phyloP scores from a whole-genome alignment of 2,888 invertebrate genomes.

The Morinoia aosen region DNA sequence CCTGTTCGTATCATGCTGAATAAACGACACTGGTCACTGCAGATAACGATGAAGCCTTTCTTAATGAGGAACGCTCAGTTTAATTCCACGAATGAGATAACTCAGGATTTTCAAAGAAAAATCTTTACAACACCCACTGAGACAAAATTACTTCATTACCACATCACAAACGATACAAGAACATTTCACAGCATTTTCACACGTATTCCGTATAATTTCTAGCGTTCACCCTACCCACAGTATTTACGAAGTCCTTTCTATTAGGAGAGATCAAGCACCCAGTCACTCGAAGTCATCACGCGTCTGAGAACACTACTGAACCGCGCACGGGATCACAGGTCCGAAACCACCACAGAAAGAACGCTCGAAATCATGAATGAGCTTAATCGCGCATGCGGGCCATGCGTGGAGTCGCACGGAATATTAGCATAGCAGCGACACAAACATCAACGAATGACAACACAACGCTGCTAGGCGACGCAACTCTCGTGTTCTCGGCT shows the following conservation, averaged over 20 bases:
- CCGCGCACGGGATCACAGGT: background rate
- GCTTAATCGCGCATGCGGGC: conserved; percentile 2
- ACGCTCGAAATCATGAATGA: conserved; percentile 3
- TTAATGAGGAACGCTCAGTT: too few species aligned
- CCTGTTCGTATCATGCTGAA: too few species aligned
- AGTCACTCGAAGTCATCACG: background rate
- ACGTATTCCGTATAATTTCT: too few species aligned
- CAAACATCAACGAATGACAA: background rate
- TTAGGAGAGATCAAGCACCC: background rate
- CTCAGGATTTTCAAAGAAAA: too few species aligned
- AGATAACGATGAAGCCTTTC: too few species aligned
- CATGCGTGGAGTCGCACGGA: background rate
- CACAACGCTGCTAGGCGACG: background rate
- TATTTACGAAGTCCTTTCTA: background rate
- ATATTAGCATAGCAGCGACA: conserved; percentile 17
- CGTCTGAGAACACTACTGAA: background rate
- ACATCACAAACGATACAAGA: background rate
- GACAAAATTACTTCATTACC: background rate
- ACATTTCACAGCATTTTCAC: background rate
- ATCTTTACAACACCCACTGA: too few species aligned
- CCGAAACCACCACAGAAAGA: background rate
- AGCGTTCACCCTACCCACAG: background rate
- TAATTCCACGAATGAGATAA: too few species aligned
- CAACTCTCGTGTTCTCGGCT: background rate
- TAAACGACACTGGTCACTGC: too few species aligned